Evolutionary conservation across 2,888 invertebrate genomes (phyloP).

Genomic region (Nomada lathburiana): DNA sequence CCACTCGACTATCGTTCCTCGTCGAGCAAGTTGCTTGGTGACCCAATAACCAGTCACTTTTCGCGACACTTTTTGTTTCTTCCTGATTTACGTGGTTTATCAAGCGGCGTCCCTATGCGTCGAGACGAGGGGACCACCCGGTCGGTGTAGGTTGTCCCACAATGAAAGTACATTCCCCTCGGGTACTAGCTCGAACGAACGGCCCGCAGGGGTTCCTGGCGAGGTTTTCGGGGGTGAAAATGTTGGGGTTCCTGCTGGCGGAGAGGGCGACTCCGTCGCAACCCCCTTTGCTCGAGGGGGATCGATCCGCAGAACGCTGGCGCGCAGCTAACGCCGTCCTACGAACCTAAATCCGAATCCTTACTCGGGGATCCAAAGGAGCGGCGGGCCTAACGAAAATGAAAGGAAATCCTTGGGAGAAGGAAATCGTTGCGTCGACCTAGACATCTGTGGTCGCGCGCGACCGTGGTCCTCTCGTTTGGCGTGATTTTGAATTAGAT

Average conservation of each 20-base stretch:
- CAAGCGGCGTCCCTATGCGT: slow-evolving; percentile 1
- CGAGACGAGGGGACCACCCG: slow-evolving; percentile 8
- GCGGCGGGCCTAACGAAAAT: slow-evolving; percentile 41
- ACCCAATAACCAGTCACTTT: slow-evolving; percentile 45
- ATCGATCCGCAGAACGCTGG: slow-evolving; percentile 77
- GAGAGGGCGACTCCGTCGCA: slow-evolving; percentile 69
- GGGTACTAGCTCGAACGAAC: slow-evolving; percentile 53
- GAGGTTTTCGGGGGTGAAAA: slow-evolving; percentile 66
- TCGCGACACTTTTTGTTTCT: slow-evolving; percentile 16
- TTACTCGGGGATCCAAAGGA: slow-evolving; percentile 37
- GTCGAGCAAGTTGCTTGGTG: slow-evolving; percentile 21
- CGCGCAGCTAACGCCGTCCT: slow-evolving; percentile 69
- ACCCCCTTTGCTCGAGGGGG: slow-evolving; percentile 69
- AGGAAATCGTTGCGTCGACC: neutral
- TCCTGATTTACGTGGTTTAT: slow-evolving; percentile 49
- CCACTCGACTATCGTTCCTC: neutral
- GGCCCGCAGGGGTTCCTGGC: slow-evolving; percentile 58
- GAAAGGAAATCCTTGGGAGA: slow-evolving; percentile 31
- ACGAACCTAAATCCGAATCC: slow-evolving; percentile 72
- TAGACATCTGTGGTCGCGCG: too few species aligned
- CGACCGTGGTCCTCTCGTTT: too few species aligned
- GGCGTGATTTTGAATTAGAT: too few species aligned
- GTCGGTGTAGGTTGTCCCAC: slow-evolving; percentile 19
- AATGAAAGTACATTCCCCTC: slow-evolving; percentile 62
- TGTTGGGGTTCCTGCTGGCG: slow-evolving; percentile 64